Conservation (phyloP, 2,797 vertebrate genomes). For the Agapornis canus region DNA sequence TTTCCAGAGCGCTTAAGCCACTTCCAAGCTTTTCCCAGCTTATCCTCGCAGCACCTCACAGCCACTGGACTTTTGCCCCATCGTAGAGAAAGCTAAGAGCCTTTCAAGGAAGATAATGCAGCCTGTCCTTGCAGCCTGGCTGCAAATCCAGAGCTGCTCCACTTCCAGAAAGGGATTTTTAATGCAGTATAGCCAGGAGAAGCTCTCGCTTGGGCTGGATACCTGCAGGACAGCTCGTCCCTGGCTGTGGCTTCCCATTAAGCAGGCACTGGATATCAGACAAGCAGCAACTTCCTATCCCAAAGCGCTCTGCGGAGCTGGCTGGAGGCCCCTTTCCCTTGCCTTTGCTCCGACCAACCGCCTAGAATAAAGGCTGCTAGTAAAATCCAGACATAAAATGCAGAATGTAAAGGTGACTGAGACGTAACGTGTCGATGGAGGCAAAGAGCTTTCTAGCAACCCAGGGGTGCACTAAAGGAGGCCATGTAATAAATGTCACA, state of each 20-base stretch:
- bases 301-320: background rate
- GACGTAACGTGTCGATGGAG: background rate
- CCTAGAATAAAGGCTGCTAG: background rate
- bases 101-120: background rate
- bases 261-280: background rate
- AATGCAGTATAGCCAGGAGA: background rate
- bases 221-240: background rate
- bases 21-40: slow-evolving; percentile 7
- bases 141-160: background rate
- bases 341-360: background rate
- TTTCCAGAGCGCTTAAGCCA: background rate
- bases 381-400: background rate
- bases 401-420: background rate
- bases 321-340: background rate
- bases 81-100: background rate
- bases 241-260: background rate
- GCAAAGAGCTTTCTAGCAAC: background rate
- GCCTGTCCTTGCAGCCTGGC: background rate
- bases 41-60: background rate
- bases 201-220: background rate
- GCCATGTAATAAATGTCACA: background rate
- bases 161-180: background rate
- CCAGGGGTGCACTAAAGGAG: background rate
- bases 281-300: background rate
- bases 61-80: background rate